These are phyloP conservation scores for Euclidia mi DNA, from an alignment of 2,888 invertebrate genomes.

Conservation along the genomic window DNA sequence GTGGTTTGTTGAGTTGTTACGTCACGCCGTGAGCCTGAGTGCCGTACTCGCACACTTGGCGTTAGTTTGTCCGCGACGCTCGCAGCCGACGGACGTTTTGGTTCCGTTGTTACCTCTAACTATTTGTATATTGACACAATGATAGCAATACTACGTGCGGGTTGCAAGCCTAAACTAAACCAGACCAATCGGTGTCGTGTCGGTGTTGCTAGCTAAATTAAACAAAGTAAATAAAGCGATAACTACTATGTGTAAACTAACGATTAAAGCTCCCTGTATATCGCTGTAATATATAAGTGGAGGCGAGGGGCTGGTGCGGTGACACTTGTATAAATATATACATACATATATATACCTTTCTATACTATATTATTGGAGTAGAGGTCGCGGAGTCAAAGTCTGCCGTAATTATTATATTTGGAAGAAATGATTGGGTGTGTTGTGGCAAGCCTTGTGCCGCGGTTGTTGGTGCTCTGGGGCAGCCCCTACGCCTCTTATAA, in stretches of 20 bases:
- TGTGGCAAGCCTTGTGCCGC: neutral
- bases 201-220: slow-evolving; percentile 76
- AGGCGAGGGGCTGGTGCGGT: slow-evolving; percentile 47
- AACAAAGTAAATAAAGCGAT: slow-evolving; percentile 62
- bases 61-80: slow-evolving; percentile 1
- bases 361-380: slow-evolving; percentile 20
- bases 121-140: slow-evolving; percentile 53
- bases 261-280: slow-evolving; percentile 70
- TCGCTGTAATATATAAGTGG: slow-evolving; percentile 63
- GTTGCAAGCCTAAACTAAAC: slow-evolving; percentile 72
- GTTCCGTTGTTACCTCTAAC: slow-evolving; percentile 20
- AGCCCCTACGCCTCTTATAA: slow-evolving; percentile 38
- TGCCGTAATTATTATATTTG: slow-evolving; percentile 5
- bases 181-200: slow-evolving; percentile 85
- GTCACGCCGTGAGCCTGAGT: neutral
- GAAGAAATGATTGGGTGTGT: neutral
- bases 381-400: neutral
- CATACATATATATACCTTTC: slow-evolving; percentile 9
- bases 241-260: slow-evolving; percentile 68
- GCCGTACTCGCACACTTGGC: neutral
- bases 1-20: slow-evolving; percentile 15
- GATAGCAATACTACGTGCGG: slow-evolving; percentile 81
- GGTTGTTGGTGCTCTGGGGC: slow-evolving; percentile 9
- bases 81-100: slow-evolving; percentile 5
- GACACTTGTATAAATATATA: slow-evolving; percentile 15